Evolutionary conservation across 2,797 vertebrate species (phyloP).

Genomic region (Labeo calbasu): DNA sequence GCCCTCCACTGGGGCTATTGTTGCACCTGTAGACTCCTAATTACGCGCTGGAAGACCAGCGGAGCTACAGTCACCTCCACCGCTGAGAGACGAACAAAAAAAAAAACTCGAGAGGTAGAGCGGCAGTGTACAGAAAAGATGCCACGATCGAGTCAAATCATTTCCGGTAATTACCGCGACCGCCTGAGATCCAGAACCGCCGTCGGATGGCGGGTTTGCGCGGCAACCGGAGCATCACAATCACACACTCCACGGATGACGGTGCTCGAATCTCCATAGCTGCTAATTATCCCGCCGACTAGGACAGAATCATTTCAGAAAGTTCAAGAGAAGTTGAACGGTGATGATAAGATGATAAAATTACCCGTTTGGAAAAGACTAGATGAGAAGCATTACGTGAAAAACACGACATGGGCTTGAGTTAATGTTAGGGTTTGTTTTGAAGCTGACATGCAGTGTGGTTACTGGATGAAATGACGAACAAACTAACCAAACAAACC

Average conservation of each 20-base stretch:
- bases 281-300: neutral
- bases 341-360: neutral
- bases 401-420: neutral
- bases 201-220: neutral
- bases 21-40: slow-evolving; percentile 57
- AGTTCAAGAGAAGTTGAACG: neutral
- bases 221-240: slow-evolving; percentile 5
- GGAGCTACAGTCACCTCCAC: slow-evolving; percentile 19
- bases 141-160: slow-evolving; percentile 41
- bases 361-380: neutral
- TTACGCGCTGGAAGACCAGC: slow-evolving; percentile 43
- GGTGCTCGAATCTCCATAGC: neutral
- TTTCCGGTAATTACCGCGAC: slow-evolving; percentile 45
- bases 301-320: neutral
- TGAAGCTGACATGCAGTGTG: neutral
- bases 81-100: slow-evolving; percentile 13
- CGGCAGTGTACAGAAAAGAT: slow-evolving; percentile 26
- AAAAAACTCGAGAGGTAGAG: neutral
- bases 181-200: neutral
- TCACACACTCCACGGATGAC: slow-evolving; percentile 2
- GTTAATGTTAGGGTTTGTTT: slow-evolving; percentile 1
- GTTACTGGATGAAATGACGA: neutral
- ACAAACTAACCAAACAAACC: slow-evolving; percentile 4
- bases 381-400: neutral
- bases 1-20: slow-evolving; percentile 45